These are phyloP conservation scores for Pristis pectinata DNA, from an alignment of 2,797 vertebrate genomes.

Conservation along the genomic window DNA sequence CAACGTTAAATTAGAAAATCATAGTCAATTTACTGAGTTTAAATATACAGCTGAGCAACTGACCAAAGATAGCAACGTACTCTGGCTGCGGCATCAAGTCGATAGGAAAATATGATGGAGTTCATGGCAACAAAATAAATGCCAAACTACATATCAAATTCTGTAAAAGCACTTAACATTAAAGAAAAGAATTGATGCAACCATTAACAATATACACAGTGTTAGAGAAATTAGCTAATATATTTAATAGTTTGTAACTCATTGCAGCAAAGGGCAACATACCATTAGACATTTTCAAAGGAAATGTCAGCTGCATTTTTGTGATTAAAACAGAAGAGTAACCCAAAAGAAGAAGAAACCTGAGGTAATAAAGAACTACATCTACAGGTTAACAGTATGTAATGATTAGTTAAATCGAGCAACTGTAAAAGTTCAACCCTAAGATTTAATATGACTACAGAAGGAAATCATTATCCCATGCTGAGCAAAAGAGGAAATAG, in stretches of 20 bases:
- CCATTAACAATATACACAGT: not conserved
- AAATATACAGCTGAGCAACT: not conserved
- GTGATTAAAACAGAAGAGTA: not conserved
- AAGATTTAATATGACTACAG: not conserved
- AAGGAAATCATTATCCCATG: not conserved
- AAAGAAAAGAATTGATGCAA: not conserved
- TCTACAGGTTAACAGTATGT: not conserved
- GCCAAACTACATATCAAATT: not conserved
- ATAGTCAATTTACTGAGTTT: not conserved
- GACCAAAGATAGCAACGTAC: not conserved
- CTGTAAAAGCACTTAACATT: not conserved
- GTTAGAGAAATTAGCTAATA: not conserved
- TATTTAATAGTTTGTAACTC: not conserved
- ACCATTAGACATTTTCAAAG: not conserved
- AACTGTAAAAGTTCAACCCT: not conserved
- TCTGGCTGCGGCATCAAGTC: not conserved
- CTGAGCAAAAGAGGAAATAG: not conserved
- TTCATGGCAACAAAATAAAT: not conserved
- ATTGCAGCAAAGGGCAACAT: not conserved
- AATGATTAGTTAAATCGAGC: not conserved
- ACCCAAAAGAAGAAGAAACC: not conserved
- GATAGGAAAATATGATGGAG: not conserved
- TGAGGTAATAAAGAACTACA: not conserved
- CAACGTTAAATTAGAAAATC: not conserved
- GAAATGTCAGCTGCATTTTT: not conserved